Base-by-base conservation (phyloP, 2,888 invertebrate genomes). In the Agrilus mali region DNA sequence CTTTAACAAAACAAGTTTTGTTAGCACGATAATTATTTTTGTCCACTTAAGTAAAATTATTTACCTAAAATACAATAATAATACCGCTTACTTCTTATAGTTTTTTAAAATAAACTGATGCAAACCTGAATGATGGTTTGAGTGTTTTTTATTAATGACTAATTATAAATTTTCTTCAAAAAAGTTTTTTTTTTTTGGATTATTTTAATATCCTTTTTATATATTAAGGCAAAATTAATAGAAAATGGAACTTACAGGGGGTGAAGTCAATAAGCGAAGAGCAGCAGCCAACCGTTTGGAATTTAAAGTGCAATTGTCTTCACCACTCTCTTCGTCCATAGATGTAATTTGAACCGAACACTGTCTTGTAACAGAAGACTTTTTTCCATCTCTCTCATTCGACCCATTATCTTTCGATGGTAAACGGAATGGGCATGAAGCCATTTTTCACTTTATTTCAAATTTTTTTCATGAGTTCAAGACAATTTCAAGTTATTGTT, bases 211-310 rank as follows among this genome's bases (percentile, higher is more conserved):
- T 20, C 4, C 7, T 20, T 1, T 20, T 20, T 20, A 7, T 20
- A 12, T 35, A 15, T 16, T 16, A 16, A 15, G 8, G 7, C 10
- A 1, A 8, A 35, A 8, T 35, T 4, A 20, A 17, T 17, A 17
- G 17, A 15, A 39, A 22, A 36, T 38, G 38, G 40, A 35, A 72
- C 80, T 75, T 72, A 88, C 87, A 73, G 86, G 79, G 44, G 88
- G 88, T 36, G 85, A 81, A 31, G 87, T 88, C 50, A 89, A 70
- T 47, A 86, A 72, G 56, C 83, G 78, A 53, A 89, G 77, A 33
- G 88, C 88, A 58, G 85, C 81, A 59, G 83, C 84, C 55, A 89
- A 70, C 61, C 86, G 82, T 64, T 83, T 86, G 62, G 88, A 64
- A 53, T 83, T 84, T 49, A 85, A 69, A 2, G 82, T 80, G 57